Evolutionary conservation across 2,113 vertebrate genomes (phyloP), one percentile per base, ranked within the genome.

Genomic region (Lichenostomus cassidix): DNA sequence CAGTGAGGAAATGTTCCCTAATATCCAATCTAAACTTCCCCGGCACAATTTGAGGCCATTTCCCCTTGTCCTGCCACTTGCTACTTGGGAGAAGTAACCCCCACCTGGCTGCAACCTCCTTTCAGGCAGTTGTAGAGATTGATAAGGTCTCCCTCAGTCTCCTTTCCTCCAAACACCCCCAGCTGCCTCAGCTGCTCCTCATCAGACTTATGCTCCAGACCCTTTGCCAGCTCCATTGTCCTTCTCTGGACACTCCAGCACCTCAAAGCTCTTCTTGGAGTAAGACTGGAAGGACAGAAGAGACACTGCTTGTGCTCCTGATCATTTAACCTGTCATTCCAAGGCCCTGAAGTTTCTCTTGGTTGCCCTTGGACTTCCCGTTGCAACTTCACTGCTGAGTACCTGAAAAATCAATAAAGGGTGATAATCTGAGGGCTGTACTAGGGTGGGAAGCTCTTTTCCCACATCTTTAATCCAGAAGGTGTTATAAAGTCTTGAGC

Each of bases 401-500:
- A 53, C 16, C 13, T 76, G 64, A 63, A 62, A 89, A 83, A 90
- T 37, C 27, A 62, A 62, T 49, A 28, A 42, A 37, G 25, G 24
- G 20, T 55, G 9, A 18, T 33, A 55, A 76, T 14, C 29, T 63
- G 47, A 76, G 49, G 25, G 31, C 14, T 0, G 0, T 41, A 29
- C 14, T 31, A 47, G 17, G 14, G 24, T 16, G 33, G 28, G 12
- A 33, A 35, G 27, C 4, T 13, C 55, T 59, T 64, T 31, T 7
- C 5, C 41, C 15, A 13, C 3, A 16, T 41, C 21, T 76, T 35
- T 62, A 62, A 55, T 53, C n/a, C 21, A 62, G 20, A 91, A 65
- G 22, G 7, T 11, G 13, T 64, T 65, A 49, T 0, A 0, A 92
- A 90, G 14, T 6, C 2, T 4, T 12, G 15, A 79, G 22, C 24